Base-by-base conservation (phyloP, 2,888 invertebrate genomes). In the Enchytraeus crypticus region DNA sequence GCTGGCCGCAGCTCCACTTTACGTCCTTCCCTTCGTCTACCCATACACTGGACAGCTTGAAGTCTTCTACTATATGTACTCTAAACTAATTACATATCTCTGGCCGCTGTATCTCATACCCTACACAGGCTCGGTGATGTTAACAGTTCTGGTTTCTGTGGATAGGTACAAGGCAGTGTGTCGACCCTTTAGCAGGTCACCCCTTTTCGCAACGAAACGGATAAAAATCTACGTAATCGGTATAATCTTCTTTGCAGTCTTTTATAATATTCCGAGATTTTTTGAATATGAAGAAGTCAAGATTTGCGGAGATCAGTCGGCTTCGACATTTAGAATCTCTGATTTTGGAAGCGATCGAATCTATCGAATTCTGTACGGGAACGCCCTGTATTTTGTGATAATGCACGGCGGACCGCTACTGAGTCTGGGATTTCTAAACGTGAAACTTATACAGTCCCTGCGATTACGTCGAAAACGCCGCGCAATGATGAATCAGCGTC, bases 251-350 rank as follows among this genome's bases (percentile, higher is more conserved):
- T 67, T 70, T 55, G 46, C 70, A 30, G 56, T 70, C 3, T 33
- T 67, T 49, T 70, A 70, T 62, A 70, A 70, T 64, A 70, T 70
- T 8, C 70, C 70, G 14, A 59, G 69, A 11, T 70, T 70, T 60
- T 69, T 70, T 49, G 70, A 70, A 53, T 70, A 66, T 55, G 57
- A 64, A 29, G 60, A 59, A 45, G 61, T 29, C 2, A 32, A 29
- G 23, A 29, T 46, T 1, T 57, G 57, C 58, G 55, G 56, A 27
- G 65, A 38, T 8, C 8, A 64, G 51, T 53, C 66, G 3, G 51
- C 38, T 30, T 27, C 46, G 21, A 63, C 30, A 11, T 69, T 69
- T 47, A 60, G 62, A 26, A 38, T 66, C n/a, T 66, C 67, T 53
- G 60, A 57, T 23, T 67, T 69, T 33, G 69, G 68, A 3, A 54